phyloP scores from a whole-genome alignment of 2,888 invertebrate genomes.

The Amiota mariae region DNA sequence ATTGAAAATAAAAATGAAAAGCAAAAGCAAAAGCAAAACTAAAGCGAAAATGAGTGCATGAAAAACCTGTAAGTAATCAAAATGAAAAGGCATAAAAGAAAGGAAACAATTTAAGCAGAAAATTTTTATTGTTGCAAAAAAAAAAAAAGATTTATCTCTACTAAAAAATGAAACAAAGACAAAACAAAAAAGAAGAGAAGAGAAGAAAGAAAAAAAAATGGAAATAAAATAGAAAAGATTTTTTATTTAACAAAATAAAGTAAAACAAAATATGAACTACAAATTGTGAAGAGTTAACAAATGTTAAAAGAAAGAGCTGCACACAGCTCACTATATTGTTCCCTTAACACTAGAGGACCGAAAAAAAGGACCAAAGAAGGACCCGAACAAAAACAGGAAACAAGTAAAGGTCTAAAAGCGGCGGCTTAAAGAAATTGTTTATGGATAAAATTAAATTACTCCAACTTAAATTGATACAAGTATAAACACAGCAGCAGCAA shows the following conservation, averaged over 20 bases:
- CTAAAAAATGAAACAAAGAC: not conserved
- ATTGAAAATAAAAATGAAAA: not conserved
- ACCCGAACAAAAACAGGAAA: not conserved
- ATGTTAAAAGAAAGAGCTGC: too few relatives aligned
- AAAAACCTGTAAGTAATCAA: not conserved
- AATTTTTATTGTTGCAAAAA: constrained; percentile 7
- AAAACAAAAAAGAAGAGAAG: not conserved
- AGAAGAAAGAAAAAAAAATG: not conserved
- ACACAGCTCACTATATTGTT: too few relatives aligned
- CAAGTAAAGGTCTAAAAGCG: not conserved
- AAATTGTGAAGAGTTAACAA: too few relatives aligned
- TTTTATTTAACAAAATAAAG: not conserved
- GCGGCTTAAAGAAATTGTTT: constrained; percentile 19
- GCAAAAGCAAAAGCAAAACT: not conserved
- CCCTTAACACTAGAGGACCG: not conserved
- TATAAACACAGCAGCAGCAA: not conserved
- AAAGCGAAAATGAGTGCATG: not conserved
- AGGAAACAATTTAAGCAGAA: constrained; percentile 17
- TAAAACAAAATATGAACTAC: not conserved
- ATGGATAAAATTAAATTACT: constrained; percentile 13
- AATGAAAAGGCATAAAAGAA: not conserved
- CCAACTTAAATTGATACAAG: constrained; percentile 17
- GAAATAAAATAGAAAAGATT: not conserved
- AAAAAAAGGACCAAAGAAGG: not conserved
- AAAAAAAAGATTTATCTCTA: not conserved